These are phyloP conservation scores for Polyergus mexicanus DNA, from an alignment of 1,140 invertebrate species.

Conservation along the genomic window DNA sequence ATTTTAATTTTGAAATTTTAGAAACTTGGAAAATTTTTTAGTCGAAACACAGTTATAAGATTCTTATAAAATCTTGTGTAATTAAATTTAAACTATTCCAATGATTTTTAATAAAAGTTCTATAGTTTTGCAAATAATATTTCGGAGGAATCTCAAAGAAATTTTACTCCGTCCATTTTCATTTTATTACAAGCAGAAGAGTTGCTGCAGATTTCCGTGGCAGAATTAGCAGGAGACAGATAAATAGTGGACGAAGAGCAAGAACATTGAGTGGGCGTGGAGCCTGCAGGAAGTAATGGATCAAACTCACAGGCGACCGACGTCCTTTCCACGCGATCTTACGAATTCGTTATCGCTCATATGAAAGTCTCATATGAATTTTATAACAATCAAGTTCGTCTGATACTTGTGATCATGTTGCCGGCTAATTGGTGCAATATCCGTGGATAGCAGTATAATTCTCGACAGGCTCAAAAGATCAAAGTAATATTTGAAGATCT, in stretches of 20 bases:
- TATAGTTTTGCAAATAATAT: neutral
- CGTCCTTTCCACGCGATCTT: conserved; percentile 65
- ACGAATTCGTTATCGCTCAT: conserved; percentile 72
- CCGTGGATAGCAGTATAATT: conserved; percentile 34
- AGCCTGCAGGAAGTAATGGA: conserved; percentile 84
- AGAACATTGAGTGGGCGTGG: conserved; percentile 84
- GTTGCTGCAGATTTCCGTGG: conserved; percentile 74
- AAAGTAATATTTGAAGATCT: conserved; percentile 26
- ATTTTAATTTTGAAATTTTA: too few species aligned
- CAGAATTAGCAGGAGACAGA: conserved; percentile 82
- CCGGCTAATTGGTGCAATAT: conserved; percentile 53
- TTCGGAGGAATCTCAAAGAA: conserved; percentile 1
- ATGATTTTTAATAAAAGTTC: neutral
- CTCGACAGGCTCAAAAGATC: neutral
- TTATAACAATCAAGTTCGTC: conserved; percentile 71
- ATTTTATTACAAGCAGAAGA: conserved; percentile 57
- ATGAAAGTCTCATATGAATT: conserved; percentile 54
- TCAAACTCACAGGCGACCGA: conserved; percentile 79
- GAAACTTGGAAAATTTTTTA: neutral
- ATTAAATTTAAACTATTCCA: neutral
- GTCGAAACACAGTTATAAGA: neutral
- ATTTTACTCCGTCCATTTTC: conserved; percentile 17
- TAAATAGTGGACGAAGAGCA: conserved; percentile 81
- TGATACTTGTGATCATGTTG: conserved; percentile 60
- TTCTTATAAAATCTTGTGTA: neutral